These are phyloP conservation scores for Suillia variegata DNA, from an alignment of 2,888 invertebrate genomes.

Conservation along the genomic window DNA sequence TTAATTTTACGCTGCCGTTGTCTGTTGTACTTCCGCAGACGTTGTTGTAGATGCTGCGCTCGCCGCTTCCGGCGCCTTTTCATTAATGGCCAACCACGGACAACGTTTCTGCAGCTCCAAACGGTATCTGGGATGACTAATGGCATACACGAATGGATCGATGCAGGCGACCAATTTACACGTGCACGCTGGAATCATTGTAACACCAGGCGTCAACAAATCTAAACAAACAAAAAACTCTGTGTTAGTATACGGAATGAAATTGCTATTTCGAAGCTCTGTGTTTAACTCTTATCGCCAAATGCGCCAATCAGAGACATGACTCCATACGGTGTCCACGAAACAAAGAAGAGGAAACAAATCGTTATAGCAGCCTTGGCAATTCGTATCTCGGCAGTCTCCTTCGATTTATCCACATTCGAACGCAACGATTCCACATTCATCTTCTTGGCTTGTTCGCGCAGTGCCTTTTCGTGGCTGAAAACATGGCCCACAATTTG, in stretches of 20 bases:
- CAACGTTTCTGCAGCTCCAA: conserved; percentile 80
- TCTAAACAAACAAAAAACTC: too few relatives aligned
- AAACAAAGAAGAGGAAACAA: conserved; percentile 81
- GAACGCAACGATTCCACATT: conserved; percentile 83
- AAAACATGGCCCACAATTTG: conserved; percentile 87
- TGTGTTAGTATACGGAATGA: too few relatives aligned
- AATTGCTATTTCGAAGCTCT: too few relatives aligned
- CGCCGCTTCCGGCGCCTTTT: conserved; percentile 66
- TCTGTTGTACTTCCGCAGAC: conserved; percentile 48
- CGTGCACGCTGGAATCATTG: conserved; percentile 85
- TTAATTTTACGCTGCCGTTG: conserved; percentile 56
- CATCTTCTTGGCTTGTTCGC: conserved; percentile 86
- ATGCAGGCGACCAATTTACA: conserved; percentile 90
- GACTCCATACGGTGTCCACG: conserved; percentile 91
- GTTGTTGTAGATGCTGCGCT: conserved; percentile 60
- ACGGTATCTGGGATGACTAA: conserved; percentile 87
- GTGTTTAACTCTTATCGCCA: conserved; percentile 72
- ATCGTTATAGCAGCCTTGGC: conserved; percentile 88
- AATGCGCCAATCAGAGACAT: conserved; percentile 82
- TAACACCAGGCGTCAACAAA: conserved; percentile 74
- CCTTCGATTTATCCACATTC: conserved; percentile 67
- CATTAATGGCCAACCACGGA: conserved; percentile 75
- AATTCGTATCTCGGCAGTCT: conserved; percentile 83
- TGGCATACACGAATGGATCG: conserved; percentile 90
- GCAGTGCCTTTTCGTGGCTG: conserved; percentile 80